A percentile compares a stretch with the other conserved stretches of the same genome.
These are phyloP conservation scores for Phenganax subtilis DNA, from an alignment of 92 coral and sea anemone species.

Conservation along the genomic window DNA sequence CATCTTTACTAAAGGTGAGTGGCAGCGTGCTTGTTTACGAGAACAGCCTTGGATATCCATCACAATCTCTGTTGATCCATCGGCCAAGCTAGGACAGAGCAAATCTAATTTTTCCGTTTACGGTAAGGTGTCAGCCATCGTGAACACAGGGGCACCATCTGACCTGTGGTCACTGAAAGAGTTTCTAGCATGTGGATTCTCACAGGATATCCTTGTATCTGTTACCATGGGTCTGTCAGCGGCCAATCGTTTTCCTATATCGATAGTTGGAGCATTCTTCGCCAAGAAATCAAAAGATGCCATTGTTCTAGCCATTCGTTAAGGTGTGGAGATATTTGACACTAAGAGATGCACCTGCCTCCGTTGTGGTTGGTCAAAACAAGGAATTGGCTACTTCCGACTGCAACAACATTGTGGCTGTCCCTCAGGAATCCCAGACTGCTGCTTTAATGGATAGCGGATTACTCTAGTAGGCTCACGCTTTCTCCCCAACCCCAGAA, in stretches of 20 bases:
- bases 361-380: conserved; percentile 44
- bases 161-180: conserved; percentile 40
- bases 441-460: conserved; percentile 49
- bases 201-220: conserved; percentile 25
- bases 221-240: conserved; percentile 48
- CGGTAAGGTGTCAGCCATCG: conserved; percentile 35
- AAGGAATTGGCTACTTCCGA: conserved; percentile 47
- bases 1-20: too few relatives aligned
- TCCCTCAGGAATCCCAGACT: conserved; percentile 47
- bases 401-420: conserved; percentile 52
- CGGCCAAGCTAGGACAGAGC: too few relatives aligned
- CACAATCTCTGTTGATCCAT: too few relatives aligned
- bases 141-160: conserved; percentile 46
- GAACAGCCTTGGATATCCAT: too few relatives aligned
- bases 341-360: conserved; percentile 33
- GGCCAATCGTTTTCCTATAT: conserved; percentile 67
- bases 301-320: conserved; percentile 21
- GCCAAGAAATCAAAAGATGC: conserved; percentile 39
- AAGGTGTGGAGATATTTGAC: conserved; percentile 36
- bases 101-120: too few relatives aligned
- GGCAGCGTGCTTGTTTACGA: too few relatives aligned
- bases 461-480: conserved; percentile 25
- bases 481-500: conserved; percentile 37
- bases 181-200: conserved; percentile 52
- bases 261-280: conserved; percentile 63